Base-by-base conservation (phyloP, 2,113 vertebrate species). In the Dolichallabes microphthalmus region DNA sequence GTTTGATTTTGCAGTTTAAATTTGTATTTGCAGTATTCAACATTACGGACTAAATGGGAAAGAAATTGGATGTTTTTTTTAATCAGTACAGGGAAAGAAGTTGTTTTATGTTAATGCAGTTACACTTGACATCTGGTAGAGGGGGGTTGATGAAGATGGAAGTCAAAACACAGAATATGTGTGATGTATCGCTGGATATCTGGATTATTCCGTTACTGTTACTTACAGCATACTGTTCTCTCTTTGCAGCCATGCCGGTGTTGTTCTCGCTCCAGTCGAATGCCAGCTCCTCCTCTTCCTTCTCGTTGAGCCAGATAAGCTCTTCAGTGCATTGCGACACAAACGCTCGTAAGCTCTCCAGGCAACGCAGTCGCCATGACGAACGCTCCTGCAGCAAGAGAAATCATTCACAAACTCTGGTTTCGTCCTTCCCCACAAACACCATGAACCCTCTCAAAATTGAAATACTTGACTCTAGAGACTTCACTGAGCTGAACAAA, bases 301-400 rank as follows among this genome's bases (percentile, higher is more conserved):
- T 96, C 94, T 99, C 97, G 25, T 99, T 99, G 88, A 99, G 94
- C 98, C 98, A 99, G 87, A 99, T 99, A 87, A 99, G 95, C 91
- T 99, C 97, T 22, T 97, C 93, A 0, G 98, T 99, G 91, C 97
- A 97, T 80, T 92, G 94, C 5, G 95, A 96, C 91, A 99, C 97
- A 53, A 99, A 98, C 0, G 93, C 93, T 0, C 98, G 96, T 87
- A 99, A 90, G 91, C 96, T 98, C 92, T 97, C 96, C 80, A 99
- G 94, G 90, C 98, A 96, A 27, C 94, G 95, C 91, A 98, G 94
- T 80, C 97, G 96, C 92, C 96, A 97, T 91, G 96, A 97, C 27
- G 97, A 99, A 53, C 96, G 96, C 94, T 99, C 98, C 98, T 99
- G 93, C 50, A 87, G 88, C 77, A 88, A 94, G 77, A 89, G 88